These are phyloP conservation scores for Agrypnia vestita DNA, from an alignment of 1,140 invertebrate species.

Conservation along the genomic window DNA sequence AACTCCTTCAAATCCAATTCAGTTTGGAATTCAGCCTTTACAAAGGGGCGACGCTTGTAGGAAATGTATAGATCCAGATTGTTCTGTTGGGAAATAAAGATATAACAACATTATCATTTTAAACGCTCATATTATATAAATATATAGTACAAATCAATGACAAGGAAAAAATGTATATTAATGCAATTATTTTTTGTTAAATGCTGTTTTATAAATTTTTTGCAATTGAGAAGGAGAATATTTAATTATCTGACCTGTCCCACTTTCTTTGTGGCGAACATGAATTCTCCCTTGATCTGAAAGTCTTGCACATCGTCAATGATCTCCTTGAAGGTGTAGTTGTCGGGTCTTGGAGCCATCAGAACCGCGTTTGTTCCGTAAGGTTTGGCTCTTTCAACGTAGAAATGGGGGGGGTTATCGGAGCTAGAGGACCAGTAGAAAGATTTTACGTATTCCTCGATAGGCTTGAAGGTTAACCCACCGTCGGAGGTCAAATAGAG, in stretches of 20 bases:
- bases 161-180: too few species aligned
- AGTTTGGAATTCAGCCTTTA: slow-evolving; percentile 83
- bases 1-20: slow-evolving; percentile 80
- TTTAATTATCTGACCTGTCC: slow-evolving; percentile 67
- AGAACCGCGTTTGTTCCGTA: slow-evolving; percentile 76
- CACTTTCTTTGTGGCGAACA: slow-evolving; percentile 84
- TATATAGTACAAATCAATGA: too few species aligned
- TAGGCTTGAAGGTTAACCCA: slow-evolving; percentile 79
- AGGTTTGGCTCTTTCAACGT: slow-evolving; percentile 82
- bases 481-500: slow-evolving; percentile 85
- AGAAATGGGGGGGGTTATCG: slow-evolving; percentile 72
- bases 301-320: slow-evolving; percentile 86
- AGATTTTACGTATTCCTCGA: slow-evolving; percentile 84
- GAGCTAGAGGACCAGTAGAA: slow-evolving; percentile 80
- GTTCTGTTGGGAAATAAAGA: slow-evolving; percentile 64
- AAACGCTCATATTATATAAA: neutral
- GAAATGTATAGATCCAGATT: slow-evolving; percentile 86
- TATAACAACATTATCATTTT: neutral
- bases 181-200: too few species aligned
- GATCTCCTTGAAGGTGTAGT: slow-evolving; percentile 70
- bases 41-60: slow-evolving; percentile 80
- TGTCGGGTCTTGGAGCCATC: slow-evolving; percentile 69
- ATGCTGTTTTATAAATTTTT: too few species aligned
- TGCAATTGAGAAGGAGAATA: too few species aligned
- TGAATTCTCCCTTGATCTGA: slow-evolving; percentile 86